phyloP scores from a whole-genome alignment of 1,140 invertebrate genomes.

The Eupristina koningsbergeri region DNA sequence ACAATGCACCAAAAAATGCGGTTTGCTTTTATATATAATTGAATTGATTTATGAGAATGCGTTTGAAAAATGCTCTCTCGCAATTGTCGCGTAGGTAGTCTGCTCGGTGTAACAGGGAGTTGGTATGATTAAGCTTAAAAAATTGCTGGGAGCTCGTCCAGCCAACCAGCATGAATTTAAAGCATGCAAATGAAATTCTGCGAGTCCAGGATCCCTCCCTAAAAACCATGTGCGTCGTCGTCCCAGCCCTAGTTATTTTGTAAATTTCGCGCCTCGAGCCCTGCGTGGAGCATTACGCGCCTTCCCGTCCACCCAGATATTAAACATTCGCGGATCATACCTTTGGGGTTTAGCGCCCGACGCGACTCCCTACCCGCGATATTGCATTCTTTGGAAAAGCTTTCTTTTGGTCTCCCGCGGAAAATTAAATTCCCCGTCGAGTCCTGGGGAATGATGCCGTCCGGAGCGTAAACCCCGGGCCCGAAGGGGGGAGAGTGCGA shows the following conservation, averaged over 20 bases:
- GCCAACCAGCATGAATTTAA: background rate
- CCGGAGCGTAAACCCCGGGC: no score
- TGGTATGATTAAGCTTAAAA: background rate
- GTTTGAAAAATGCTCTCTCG: no score
- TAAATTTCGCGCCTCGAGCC: background rate
- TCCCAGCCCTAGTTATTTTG: background rate
- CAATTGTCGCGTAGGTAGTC: no score
- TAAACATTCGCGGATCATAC: slow-evolving; percentile 40
- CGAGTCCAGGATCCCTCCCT: background rate
- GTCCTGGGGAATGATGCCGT: background rate
- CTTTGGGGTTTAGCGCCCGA: slow-evolving; percentile 10
- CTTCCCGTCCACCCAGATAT: background rate
- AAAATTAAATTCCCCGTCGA: slow-evolving; percentile 48
- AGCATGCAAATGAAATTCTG: background rate
- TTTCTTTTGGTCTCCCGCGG: slow-evolving; percentile 20
- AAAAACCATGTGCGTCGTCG: background rate
- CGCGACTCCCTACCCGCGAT: background rate
- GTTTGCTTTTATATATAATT: no score
- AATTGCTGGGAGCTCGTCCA: background rate
- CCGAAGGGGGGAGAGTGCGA: background rate
- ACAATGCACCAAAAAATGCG: no score
- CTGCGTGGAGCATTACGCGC: background rate
- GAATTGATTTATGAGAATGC: no score
- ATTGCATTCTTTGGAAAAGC: slow-evolving; percentile 31
- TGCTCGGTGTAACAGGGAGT: no score